Evolutionary conservation across 1,140 invertebrate genomes (phyloP).

Genomic region (Lycorma delicatula): DNA sequence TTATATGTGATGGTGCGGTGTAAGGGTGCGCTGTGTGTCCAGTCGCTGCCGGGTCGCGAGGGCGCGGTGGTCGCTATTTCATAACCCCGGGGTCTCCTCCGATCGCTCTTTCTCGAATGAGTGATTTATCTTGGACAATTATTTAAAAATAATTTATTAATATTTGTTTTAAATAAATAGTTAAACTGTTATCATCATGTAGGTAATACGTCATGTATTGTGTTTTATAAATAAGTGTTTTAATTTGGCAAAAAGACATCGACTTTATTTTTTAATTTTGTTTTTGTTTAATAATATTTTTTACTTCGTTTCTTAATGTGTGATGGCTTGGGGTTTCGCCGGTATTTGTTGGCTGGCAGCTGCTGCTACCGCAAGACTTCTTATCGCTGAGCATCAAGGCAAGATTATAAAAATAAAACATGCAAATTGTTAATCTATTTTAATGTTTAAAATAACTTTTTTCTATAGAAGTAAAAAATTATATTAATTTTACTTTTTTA

Average conservation of each 20-base stretch:
- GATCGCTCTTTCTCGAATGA: not conserved
- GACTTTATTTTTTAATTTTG: not conserved
- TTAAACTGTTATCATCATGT: not conserved
- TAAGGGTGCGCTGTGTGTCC: not conserved
- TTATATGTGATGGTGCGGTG: not conserved
- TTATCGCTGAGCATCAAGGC: not conserved
- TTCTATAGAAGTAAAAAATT: too few relatives aligned
- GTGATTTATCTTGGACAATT: not conserved
- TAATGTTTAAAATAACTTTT: too few relatives aligned
- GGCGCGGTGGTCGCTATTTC: not conserved
- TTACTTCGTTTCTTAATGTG: not conserved
- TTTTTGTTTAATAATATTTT: not conserved
- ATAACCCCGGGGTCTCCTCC: not conserved
- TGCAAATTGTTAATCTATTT: too few relatives aligned
- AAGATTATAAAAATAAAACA: not conserved
- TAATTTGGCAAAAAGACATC: not conserved
- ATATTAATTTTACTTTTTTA: too few relatives aligned
- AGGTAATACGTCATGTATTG: not conserved
- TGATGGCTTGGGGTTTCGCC: not conserved
- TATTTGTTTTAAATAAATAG: not conserved
- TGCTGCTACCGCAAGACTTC: not conserved
- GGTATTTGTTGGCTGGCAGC: slow-evolving; percentile 1
- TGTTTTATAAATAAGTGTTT: not conserved
- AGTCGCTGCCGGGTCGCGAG: not conserved
- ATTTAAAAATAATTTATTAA: not conserved